Base-by-base conservation (phyloP, 2,797 vertebrate species). In the Amphiprion clarkii region DNA sequence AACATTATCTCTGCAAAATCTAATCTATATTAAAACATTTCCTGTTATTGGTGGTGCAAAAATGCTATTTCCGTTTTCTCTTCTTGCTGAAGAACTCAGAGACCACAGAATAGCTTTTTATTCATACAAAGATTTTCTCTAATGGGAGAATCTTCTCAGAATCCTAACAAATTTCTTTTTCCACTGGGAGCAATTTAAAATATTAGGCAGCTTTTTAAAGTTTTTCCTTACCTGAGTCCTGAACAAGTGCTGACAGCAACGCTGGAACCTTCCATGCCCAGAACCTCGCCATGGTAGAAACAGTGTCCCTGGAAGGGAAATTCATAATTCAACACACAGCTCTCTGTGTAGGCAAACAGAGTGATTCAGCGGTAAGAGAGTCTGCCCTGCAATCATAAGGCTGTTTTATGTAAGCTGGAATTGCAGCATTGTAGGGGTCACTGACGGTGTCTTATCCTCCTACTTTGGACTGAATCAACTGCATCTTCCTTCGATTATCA, bases 271-370 rank as follows among this genome's bases (percentile, higher is more conserved):
- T 93, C 83, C 11, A 91, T 5, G 13, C 94, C 95, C 66, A 90
- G 88, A 82, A 99, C 96, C 0, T 58, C 84, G 3, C 98, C 98
- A 0, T 99, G 98, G 89, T 99, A 99, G 78, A 98, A 97, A 88
- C 98, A 99, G 83, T 99, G 96, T 14, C 95, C 94, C 98, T 99
- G 86, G 7, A 88, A 94, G 67, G 78, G 59, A 94, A 58, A 67
- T 19, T 56, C 8, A 53, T 17, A 48, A n/a, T 16, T 88, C 12
- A 81, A 65, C 69, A 71, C 16, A 9, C 31, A 73, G 33, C 33
- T 67, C 9, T 53, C 10, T 1, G 17, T 66, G 25, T 36, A 5
- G 17, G 5, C 36, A 44, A 33, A 16, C 29, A 48, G 49, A 25
- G 23, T 27, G 42, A 19, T 31, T 13, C 6, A 56, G 57, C 19